Evolutionary conservation across 2,113 vertebrate species (phyloP).

Genomic region (Corythornis vintsioides): DNA sequence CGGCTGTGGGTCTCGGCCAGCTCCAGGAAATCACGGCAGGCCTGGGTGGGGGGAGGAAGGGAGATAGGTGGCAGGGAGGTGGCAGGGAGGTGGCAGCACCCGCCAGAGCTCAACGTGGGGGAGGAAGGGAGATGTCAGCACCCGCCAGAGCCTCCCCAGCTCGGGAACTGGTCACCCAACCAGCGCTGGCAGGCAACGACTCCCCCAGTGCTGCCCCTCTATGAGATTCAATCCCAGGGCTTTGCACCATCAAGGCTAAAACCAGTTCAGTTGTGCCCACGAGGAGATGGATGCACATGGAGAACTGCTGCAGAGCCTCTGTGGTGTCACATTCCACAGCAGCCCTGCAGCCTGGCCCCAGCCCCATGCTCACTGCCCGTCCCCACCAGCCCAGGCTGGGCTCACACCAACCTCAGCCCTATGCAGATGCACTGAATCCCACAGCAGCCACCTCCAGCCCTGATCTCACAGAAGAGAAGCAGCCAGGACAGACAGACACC

Average conservation of each 20-base stretch:
- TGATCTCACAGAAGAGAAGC: not conserved
- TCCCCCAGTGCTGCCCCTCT: not conserved
- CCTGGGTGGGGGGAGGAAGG: slow-evolving; percentile 70
- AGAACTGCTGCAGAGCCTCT: accelerated
- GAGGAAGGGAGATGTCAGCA: not conserved
- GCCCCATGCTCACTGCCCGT: accelerated
- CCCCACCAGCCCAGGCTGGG: not conserved
- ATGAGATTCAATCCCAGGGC: not conserved
- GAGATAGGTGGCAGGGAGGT: not conserved
- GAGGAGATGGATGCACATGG: accelerated
- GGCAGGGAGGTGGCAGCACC: not conserved
- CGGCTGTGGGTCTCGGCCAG: slow-evolving; percentile 92
- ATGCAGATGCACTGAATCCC: accelerated
- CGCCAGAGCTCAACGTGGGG: accelerated
- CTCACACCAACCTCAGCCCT: not conserved
- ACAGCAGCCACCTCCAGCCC: not conserved
- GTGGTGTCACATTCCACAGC: accelerated
- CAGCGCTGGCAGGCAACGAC: accelerated
- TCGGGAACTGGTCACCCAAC: accelerated
- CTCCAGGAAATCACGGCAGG: slow-evolving; percentile 96
- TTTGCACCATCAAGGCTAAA: accelerated
- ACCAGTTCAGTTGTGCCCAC: accelerated
- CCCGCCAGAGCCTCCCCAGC: accelerated
- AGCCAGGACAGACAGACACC: not conserved
- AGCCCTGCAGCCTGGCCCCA: not conserved